A percentile compares a stretch with the other conserved stretches of the same genome.
Conservation (phyloP, 1,140 invertebrate species). For the Lucilia sericata region DNA sequence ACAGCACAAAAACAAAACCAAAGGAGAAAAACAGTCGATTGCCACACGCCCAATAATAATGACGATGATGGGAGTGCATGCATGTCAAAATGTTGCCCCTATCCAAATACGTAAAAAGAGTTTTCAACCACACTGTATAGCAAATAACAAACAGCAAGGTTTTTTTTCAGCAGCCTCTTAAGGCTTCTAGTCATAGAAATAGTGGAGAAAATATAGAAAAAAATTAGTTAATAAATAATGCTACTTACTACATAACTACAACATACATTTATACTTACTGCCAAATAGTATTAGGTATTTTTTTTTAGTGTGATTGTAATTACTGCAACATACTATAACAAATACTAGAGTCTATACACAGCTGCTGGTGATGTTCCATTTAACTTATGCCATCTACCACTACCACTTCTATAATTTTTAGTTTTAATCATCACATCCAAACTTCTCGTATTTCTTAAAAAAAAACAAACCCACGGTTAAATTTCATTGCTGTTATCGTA, state of each 20-base stretch:
- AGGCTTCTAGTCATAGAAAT: not conserved
- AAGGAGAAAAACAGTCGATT: not conserved
- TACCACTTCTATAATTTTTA: not conserved
- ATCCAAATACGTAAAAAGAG: conserved; percentile 31
- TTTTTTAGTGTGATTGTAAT: conserved; percentile 1
- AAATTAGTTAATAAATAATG: not conserved
- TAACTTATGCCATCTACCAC: not conserved
- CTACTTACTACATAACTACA: not conserved
- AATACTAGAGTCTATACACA: not conserved
- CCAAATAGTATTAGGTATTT: not conserved
- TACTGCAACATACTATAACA: not conserved
- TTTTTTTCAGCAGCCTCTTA: conserved; percentile 1
- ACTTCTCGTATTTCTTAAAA: conserved; percentile 10
- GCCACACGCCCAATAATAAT: conserved; percentile 41
- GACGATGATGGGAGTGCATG: conserved; percentile 40
- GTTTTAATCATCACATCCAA: not conserved
- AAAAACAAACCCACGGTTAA: conserved; percentile 5
- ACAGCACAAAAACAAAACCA: not conserved
- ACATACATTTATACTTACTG: too few species aligned
- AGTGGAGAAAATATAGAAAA: not conserved
- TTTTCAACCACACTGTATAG: not conserved
- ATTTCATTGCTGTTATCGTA: conserved; percentile 1
- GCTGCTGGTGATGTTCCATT: not conserved
- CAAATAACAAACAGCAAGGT: not conserved
- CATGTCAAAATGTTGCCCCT: conserved; percentile 41